phyloP scores from a whole-genome alignment of 2,888 invertebrate genomes.

The Drosophila atripex region DNA sequence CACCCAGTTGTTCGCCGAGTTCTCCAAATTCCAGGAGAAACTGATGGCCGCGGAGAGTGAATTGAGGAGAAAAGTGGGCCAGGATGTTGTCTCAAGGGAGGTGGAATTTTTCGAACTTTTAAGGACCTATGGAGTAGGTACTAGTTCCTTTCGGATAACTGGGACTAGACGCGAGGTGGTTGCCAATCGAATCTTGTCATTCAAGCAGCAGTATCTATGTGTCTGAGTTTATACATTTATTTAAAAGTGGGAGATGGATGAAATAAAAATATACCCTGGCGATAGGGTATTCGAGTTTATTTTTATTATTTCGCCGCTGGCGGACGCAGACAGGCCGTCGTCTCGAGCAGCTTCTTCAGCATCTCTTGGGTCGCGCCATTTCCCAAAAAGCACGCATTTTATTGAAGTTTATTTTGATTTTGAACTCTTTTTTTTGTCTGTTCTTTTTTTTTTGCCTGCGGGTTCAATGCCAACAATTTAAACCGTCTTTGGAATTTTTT shows the following conservation, averaged over 20 bases:
- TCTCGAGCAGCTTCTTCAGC: conserved; percentile 67
- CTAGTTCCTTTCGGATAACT: background rate
- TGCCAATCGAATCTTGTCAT: background rate
- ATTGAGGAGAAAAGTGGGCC: background rate
- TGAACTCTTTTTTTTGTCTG: conserved; percentile 38
- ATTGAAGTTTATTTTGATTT: conserved; percentile 69
- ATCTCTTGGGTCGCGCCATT: conserved; percentile 39
- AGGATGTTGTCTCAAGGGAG: background rate
- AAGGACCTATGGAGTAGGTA: background rate
- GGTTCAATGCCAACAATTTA: conserved; percentile 80
- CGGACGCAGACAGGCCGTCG: conserved; percentile 70
- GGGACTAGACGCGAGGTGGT: background rate
- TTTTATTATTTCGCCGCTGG: conserved; percentile 68
- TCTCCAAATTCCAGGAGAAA: background rate
- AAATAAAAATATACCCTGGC: background rate
- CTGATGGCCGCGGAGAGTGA: background rate
- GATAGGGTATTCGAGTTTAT: conserved; percentile 51
- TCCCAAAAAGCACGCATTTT: conserved; percentile 69
- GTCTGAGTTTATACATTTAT: too few species aligned
- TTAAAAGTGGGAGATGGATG: too few species aligned
- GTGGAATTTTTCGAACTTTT: background rate
- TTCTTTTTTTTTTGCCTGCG: conserved; percentile 57
- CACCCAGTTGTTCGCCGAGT: background rate
- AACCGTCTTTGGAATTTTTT: conserved; percentile 51
- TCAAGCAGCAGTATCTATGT: background rate